Conservation (phyloP, 2,797 vertebrate species). For the Otolemur crassicaudatus region DNA sequence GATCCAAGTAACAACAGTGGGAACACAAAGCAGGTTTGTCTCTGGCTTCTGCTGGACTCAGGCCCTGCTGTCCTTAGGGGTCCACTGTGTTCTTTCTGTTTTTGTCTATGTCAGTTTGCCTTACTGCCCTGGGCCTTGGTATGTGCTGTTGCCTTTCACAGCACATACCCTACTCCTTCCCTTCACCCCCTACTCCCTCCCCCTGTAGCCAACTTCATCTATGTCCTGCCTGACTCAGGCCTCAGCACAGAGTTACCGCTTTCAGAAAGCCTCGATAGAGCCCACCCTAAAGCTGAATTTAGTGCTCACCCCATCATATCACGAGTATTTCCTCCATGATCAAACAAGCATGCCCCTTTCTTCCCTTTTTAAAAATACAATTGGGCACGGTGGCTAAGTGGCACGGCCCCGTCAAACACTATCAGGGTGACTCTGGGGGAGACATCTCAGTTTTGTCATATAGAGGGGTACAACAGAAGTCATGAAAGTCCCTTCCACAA, state of each 20-base stretch:
- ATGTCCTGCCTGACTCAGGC: neutral
- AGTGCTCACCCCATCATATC: neutral
- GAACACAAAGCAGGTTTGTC: neutral
- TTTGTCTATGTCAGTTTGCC: rapidly evolving
- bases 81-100: neutral
- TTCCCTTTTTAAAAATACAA: neutral
- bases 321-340: neutral
- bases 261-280: neutral
- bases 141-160: neutral
- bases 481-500: neutral
- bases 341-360: neutral
- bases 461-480: neutral
- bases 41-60: neutral
- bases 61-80: neutral
- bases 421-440: neutral
- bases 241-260: neutral
- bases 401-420: rapidly evolving
- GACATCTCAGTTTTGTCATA: neutral
- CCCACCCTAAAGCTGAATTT: neutral
- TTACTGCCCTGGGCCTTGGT: neutral
- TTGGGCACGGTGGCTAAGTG: too few species aligned
- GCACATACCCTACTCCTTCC: too few species aligned
- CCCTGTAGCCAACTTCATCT: neutral
- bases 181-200: too few species aligned
- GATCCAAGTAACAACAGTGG: neutral